Evolutionary conservation across 2,888 invertebrate genomes (phyloP).

Genomic region (Imbricaverruca yamaguchii): DNA sequence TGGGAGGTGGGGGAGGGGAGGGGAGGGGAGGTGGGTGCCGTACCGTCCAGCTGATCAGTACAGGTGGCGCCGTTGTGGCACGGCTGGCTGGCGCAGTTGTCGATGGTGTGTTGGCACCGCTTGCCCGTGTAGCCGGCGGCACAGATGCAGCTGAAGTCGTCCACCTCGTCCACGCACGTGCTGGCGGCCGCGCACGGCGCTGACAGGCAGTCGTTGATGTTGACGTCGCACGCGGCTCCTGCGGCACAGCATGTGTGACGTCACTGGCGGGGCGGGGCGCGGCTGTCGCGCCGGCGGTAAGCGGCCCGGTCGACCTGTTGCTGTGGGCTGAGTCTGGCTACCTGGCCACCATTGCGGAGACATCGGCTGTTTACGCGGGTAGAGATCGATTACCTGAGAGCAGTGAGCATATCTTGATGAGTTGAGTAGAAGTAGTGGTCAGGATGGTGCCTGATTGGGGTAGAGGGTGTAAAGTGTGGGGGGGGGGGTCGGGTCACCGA

Average conservation of each 20-base stretch:
- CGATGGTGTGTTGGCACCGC: slow-evolving; percentile 84
- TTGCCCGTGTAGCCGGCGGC: slow-evolving; percentile 92
- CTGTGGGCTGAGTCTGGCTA: too few relatives aligned
- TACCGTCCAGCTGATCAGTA: slow-evolving; percentile 72
- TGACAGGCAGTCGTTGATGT: slow-evolving; percentile 81
- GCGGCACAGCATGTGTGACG: slow-evolving; percentile 63
- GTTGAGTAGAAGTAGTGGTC: too few relatives aligned
- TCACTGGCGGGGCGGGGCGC: neutral
- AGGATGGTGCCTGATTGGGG: too few relatives aligned
- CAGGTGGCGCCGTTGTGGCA: slow-evolving; percentile 90
- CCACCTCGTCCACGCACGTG: slow-evolving; percentile 76
- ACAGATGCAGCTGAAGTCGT: slow-evolving; percentile 75
- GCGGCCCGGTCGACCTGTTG: too few relatives aligned
- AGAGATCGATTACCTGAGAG: too few relatives aligned
- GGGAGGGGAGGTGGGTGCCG: neutral
- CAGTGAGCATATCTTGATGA: too few relatives aligned
- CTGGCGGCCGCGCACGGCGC: slow-evolving; percentile 89
- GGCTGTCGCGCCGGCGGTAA: too few relatives aligned
- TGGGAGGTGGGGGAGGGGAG: too few relatives aligned
- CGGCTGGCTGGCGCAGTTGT: slow-evolving; percentile 80
- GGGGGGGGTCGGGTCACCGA: too few relatives aligned
- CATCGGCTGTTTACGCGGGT: too few relatives aligned
- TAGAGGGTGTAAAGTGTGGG: too few relatives aligned
- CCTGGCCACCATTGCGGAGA: too few relatives aligned
- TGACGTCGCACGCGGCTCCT: slow-evolving; percentile 71